A percentile compares a stretch with the other conserved stretches of the same genome.
phyloP scores from a whole-genome alignment of 2,797 vertebrate species.

The Myotis vivesi region DNA sequence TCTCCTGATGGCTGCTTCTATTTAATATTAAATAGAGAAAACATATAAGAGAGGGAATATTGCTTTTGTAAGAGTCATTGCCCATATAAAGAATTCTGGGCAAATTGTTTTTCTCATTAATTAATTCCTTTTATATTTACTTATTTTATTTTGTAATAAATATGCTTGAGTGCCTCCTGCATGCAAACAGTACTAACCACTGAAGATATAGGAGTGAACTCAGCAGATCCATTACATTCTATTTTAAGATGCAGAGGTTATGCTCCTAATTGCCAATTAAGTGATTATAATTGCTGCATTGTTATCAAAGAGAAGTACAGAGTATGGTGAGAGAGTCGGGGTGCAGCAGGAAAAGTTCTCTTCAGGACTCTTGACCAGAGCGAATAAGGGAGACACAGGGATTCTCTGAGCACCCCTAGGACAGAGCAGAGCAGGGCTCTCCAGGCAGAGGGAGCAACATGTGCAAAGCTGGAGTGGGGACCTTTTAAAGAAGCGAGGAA shows the following conservation, averaged over 20 bases:
- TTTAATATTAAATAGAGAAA: not conserved
- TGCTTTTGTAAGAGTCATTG: not conserved
- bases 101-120: not conserved
- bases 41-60: not conserved
- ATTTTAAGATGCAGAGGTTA: not conserved
- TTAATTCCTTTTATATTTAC: not conserved
- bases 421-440: not conserved
- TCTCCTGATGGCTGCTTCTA: not conserved
- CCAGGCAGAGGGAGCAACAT: not conserved
- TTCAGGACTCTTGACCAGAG: not conserved
- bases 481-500: not conserved
- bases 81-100: not conserved
- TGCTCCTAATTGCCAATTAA: not conserved
- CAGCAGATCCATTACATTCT: not conserved
- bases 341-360: not conserved
- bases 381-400: no score
- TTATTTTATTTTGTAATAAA: not conserved
- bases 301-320: not conserved
- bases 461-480: not conserved
- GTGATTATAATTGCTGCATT: not conserved
- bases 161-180: not conserved
- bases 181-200: not conserved
- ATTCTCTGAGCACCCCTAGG: fast-evolving
- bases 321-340: not conserved
- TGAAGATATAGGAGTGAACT: not conserved